Conservation (phyloP, 2,888 invertebrate species). For the Auanema freiburgensis region DNA sequence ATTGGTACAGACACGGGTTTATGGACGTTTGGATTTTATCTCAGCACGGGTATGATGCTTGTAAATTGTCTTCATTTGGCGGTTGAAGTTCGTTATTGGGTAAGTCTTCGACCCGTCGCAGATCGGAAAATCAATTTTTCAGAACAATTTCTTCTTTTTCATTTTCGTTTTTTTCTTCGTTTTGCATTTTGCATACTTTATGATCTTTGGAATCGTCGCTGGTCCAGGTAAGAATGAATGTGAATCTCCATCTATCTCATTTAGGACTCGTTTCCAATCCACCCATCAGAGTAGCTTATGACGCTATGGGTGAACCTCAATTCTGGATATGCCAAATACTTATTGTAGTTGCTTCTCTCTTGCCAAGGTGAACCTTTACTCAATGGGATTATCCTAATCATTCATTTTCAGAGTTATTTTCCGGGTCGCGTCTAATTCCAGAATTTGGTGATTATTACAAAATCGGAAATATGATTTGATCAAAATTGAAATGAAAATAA, state of each 20-base stretch:
- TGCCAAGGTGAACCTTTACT: slow-evolving; percentile 28
- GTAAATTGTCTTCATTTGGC: slow-evolving; percentile 84
- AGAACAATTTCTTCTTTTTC: slow-evolving; percentile 31
- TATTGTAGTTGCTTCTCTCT: slow-evolving; percentile 32
- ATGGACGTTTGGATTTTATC: slow-evolving; percentile 86
- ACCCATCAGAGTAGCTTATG: slow-evolving; percentile 33
- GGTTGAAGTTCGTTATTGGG: slow-evolving; percentile 71
- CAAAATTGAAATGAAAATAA: too few species aligned
- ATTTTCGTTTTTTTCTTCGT: slow-evolving; percentile 45
- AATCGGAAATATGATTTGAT: neutral
- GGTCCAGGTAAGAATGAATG: slow-evolving; percentile 6
- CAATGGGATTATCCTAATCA: neutral
- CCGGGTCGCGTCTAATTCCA: slow-evolving; percentile 14
- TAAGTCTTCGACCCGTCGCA: slow-evolving; percentile 6
- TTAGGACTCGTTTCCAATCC: slow-evolving; percentile 29
- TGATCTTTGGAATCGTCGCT: slow-evolving; percentile 11
- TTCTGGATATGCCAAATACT: slow-evolving; percentile 39
- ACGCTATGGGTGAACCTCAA: slow-evolving; percentile 22
- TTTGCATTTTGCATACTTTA: slow-evolving; percentile 36
- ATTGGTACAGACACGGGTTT: slow-evolving; percentile 72
- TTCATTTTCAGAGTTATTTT: slow-evolving; percentile 12
- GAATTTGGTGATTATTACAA: slow-evolving; percentile 3
- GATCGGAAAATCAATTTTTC: slow-evolving; percentile 15
- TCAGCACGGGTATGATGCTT: slow-evolving; percentile 83
- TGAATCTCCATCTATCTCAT: neutral